A percentile compares a stretch with the other conserved stretches of the same genome.
phyloP scores from a whole-genome alignment of 2,113 vertebrate species.

The Aspiorhynchus laticeps region DNA sequence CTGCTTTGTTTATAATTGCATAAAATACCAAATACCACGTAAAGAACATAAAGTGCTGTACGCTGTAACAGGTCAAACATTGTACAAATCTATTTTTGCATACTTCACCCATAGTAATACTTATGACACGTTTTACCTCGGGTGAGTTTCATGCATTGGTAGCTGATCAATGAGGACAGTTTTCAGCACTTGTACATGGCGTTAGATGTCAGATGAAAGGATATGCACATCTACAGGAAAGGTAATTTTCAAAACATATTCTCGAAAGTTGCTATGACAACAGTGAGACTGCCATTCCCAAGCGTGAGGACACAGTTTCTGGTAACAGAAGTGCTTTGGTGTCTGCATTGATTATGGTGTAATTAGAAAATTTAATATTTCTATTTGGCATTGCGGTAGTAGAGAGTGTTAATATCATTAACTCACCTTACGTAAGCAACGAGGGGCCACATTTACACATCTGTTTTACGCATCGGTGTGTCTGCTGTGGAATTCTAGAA shows the following conservation, averaged over 20 bases:
- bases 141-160: not conserved
- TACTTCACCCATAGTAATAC: not conserved
- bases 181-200: not conserved
- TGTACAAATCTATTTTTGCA: not conserved
- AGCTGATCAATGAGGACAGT: not conserved
- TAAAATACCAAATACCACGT: not conserved
- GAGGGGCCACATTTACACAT: not conserved
- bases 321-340: slow-evolving; percentile 19
- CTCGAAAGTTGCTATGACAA: slow-evolving; percentile 60
- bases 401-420: slow-evolving; percentile 26
- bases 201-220: slow-evolving; percentile 40
- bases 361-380: slow-evolving; percentile 40
- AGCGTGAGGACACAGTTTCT: slow-evolving; percentile 15
- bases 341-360: slow-evolving; percentile 29
- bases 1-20: not conserved
- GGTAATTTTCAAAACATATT: slow-evolving; percentile 48
- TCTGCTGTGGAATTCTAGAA: slow-evolving; percentile 16
- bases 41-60: not conserved
- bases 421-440: slow-evolving; percentile 11
- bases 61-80: not conserved
- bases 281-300: slow-evolving; percentile 48
- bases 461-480: not conserved
- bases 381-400: slow-evolving; percentile 26
- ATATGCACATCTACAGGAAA: slow-evolving; percentile 32
- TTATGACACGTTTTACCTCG: not conserved